phyloP scores from a whole-genome alignment of 2,888 invertebrate genomes.

The Anorthoa munda region DNA sequence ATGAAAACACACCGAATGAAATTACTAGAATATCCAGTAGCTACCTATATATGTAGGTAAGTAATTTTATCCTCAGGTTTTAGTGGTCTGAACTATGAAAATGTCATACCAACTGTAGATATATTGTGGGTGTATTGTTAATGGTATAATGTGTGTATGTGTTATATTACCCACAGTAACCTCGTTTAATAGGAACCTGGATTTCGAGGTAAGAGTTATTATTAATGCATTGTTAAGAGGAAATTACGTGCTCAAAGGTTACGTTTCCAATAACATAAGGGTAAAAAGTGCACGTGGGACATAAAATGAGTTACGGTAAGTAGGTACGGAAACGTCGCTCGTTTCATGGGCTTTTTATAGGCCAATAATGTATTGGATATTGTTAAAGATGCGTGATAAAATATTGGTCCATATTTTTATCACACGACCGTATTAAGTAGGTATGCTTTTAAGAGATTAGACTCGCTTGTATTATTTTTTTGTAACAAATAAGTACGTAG shows the following conservation, averaged over 20 bases:
- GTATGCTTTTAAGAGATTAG: conserved; percentile 14
- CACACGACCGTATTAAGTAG: background rate
- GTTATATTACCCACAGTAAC: too few species aligned
- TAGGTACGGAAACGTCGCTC: background rate
- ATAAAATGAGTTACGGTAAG: conserved; percentile 22
- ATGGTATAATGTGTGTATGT: background rate
- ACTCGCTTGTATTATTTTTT: background rate
- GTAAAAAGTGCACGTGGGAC: background rate
- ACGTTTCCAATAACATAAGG: background rate
- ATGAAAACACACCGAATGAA: background rate
- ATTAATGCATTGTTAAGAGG: background rate
- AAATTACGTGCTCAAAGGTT: conserved; percentile 2
- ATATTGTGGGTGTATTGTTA: background rate
- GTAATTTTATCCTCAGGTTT: background rate
- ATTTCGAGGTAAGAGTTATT: background rate
- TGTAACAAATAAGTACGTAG: background rate
- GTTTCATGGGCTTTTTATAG: conserved; percentile 18
- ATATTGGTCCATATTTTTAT: background rate
- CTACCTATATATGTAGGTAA: background rate
- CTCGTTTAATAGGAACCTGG: background rate
- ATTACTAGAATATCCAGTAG: background rate
- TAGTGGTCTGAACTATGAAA: background rate
- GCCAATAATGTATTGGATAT: conserved; percentile 26
- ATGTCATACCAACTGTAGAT: background rate
- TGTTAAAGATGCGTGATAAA: background rate